Percentiles rank a stretch among this genome's conserved stretches.
Evolutionary conservation across 2,113 vertebrate species (phyloP).

Genomic region (Pteropus alecto): DNA sequence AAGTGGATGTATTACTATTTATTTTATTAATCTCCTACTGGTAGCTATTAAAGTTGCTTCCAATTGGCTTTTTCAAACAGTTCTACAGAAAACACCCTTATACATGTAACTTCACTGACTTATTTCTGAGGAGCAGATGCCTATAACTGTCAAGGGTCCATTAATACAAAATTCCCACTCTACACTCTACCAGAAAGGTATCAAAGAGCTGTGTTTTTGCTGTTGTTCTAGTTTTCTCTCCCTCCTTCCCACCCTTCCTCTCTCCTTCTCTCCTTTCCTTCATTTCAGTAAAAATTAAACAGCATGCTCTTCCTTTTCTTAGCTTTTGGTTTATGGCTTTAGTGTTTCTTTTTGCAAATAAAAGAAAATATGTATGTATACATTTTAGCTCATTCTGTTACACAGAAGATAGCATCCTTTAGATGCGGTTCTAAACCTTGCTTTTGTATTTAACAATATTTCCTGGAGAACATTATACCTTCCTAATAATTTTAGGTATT

Average conservation of each 20-base stretch:
- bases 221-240: not conserved
- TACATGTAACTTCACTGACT: not conserved
- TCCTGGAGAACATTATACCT: not conserved
- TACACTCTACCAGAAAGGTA: not conserved
- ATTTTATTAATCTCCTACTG: not conserved
- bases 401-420: not conserved
- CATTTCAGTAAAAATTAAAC: not conserved
- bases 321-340: not conserved
- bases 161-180: not conserved
- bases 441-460: not conserved
- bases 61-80: not conserved
- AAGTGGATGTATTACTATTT: too few relatives aligned
- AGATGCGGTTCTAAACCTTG: not conserved
- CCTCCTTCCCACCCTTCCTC: not conserved
- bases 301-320: not conserved
- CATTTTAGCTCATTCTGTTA: not conserved
- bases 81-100: not conserved
- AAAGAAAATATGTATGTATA: not conserved
- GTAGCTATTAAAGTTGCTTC: not conserved
- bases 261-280: too few relatives aligned
- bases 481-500: not conserved
- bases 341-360: not conserved
- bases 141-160: not conserved
- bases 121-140: not conserved
- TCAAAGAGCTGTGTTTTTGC: too few relatives aligned